phyloP scores from a whole-genome alignment of 2,888 invertebrate genomes.

The Drosophila bunnanda region DNA sequence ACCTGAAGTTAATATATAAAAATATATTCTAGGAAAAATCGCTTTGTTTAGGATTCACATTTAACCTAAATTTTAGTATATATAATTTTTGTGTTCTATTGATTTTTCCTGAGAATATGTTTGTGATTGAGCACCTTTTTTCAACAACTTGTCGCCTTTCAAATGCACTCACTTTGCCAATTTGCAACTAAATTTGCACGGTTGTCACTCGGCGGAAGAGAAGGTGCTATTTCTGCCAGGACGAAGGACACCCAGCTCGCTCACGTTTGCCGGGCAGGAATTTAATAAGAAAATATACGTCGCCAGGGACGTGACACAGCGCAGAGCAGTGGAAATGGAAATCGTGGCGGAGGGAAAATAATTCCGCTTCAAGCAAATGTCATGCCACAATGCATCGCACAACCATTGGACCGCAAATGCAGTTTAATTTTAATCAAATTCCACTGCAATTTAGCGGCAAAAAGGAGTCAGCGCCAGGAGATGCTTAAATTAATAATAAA shows the following conservation, averaged over 20 bases:
- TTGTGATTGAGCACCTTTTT: slow-evolving; percentile 26
- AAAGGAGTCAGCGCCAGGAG: slow-evolving; percentile 5
- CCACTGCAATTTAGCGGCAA: slow-evolving; percentile 64
- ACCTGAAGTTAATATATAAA: not conserved
- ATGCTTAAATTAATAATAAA: slow-evolving; percentile 71
- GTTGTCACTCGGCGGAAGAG: slow-evolving; percentile 53
- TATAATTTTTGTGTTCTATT: not conserved
- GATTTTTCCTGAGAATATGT: slow-evolving; percentile 14
- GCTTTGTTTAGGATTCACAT: no score
- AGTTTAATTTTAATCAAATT: slow-evolving; percentile 73
- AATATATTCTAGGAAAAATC: not conserved
- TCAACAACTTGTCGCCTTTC: slow-evolving; percentile 51
- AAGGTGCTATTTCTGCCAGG: slow-evolving; percentile 1
- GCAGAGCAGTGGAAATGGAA: slow-evolving; percentile 41
- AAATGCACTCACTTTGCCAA: slow-evolving; percentile 66
- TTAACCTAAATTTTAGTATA: not conserved
- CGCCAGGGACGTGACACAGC: slow-evolving; percentile 61
- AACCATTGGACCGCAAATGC: slow-evolving; percentile 45
- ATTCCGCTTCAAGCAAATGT: slow-evolving; percentile 53
- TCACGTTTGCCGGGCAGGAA: slow-evolving; percentile 63
- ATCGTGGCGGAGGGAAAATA: slow-evolving; percentile 1
- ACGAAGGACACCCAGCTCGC: slow-evolving; percentile 28
- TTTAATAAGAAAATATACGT: slow-evolving; percentile 64
- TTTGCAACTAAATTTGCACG: slow-evolving; percentile 72
- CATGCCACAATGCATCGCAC: slow-evolving; percentile 41